Conservation (phyloP, 2,113 vertebrate genomes). For the Cryptomyrus ogoouensis region DNA sequence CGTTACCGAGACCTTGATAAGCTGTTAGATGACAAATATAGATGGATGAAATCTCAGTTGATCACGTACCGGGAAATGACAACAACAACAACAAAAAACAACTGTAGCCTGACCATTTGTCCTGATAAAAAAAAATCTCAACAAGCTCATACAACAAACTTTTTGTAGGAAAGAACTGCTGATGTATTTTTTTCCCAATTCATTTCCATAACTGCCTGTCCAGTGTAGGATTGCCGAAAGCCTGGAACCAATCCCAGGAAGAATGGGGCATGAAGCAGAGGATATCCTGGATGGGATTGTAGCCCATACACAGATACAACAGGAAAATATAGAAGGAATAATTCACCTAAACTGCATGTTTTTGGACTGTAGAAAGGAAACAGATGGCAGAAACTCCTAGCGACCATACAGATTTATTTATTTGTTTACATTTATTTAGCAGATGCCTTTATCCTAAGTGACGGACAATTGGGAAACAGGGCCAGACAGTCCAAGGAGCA, state of each 20-base stretch:
- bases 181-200: background rate
- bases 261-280: background rate
- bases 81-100: background rate
- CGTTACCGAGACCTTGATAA: background rate
- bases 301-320: background rate
- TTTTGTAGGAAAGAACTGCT: background rate
- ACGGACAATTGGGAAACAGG: background rate
- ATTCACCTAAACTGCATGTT: background rate
- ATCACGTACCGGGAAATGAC: background rate
- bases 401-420: background rate
- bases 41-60: background rate
- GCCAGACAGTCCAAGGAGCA: background rate
- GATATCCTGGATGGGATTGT: background rate
- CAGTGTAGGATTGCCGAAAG: background rate
- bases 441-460: background rate
- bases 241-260: background rate
- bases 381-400: background rate
- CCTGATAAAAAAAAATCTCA: background rate
- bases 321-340: background rate
- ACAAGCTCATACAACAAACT: background rate
- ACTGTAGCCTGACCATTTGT: background rate
- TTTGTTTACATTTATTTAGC: background rate
- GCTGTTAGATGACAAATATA: background rate
- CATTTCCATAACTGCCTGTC: background rate
- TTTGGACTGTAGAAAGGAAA: background rate